Conservation (phyloP, 2,888 invertebrate genomes). For the Epinotia brunnichana region DNA sequence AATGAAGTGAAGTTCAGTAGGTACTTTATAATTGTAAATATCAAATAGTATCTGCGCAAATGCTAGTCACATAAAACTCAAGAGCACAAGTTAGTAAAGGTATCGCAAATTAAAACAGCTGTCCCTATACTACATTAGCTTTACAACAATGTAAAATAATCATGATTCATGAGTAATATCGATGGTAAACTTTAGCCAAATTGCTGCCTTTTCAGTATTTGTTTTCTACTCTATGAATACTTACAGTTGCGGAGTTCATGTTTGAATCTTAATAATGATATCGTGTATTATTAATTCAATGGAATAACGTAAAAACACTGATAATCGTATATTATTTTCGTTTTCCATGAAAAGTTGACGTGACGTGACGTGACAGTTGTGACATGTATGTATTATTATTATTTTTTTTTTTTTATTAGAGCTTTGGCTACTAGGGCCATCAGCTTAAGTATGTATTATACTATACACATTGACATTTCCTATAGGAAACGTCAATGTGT, state of each 20-base stretch:
- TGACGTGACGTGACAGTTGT: slow-evolving; percentile 3
- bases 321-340: slow-evolving; percentile 28
- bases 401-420: no score
- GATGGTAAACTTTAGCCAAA: slow-evolving; percentile 15
- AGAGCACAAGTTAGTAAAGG: slow-evolving; percentile 22
- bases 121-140: slow-evolving; percentile 2
- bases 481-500: no score
- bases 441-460: no score
- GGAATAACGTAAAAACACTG: slow-evolving; percentile 16
- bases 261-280: slow-evolving; percentile 48
- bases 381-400: no score
- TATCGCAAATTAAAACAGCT: slow-evolving; percentile 57
- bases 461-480: no score
- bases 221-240: slow-evolving; percentile 49
- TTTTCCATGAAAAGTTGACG: slow-evolving; percentile 35
- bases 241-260: slow-evolving; percentile 81
- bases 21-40: no score
- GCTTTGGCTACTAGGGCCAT: no score
- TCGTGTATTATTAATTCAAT: not conserved
- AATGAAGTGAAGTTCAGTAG: no score
- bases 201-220: not conserved
- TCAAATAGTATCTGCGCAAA: slow-evolving; percentile 30
- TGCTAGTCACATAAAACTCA: slow-evolving; percentile 17
- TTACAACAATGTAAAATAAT: slow-evolving; percentile 25
- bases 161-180: slow-evolving; percentile 29